phyloP scores from a whole-genome alignment of 2,797 vertebrate species.

The Peromyscus aztecus region DNA sequence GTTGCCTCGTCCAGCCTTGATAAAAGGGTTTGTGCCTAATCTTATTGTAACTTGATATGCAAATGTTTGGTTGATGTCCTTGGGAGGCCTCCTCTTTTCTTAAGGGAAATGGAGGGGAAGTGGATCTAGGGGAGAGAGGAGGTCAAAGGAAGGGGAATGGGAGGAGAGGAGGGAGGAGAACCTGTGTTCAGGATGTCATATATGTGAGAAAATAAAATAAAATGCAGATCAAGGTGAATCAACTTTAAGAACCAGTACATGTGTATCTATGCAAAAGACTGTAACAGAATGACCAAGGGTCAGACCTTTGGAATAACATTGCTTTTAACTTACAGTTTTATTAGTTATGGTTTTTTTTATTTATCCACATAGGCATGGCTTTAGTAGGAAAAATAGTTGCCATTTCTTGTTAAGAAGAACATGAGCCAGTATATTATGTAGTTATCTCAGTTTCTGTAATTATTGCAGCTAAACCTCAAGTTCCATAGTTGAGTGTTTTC shows the following conservation, averaged over 20 bases:
- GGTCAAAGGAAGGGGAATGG: background rate
- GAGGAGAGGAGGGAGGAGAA: background rate
- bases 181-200: background rate
- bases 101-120: background rate
- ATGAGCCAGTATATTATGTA: slow-evolving; percentile 22
- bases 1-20: background rate
- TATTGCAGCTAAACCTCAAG: background rate
- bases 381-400: slow-evolving; percentile 1
- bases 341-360: slow-evolving; percentile 26
- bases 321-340: background rate
- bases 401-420: background rate
- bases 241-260: background rate
- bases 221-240: background rate
- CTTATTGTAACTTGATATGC: background rate
- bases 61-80: background rate
- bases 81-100: background rate
- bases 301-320: background rate
- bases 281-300: background rate
- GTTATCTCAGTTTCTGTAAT: slow-evolving; percentile 32
- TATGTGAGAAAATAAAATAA: background rate
- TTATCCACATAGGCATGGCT: background rate
- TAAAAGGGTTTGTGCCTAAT: background rate
- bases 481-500: background rate
- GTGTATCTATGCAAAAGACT: background rate
- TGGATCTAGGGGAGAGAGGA: background rate